These are phyloP conservation scores for Drosophila emarginata DNA, from an alignment of 2,888 invertebrate genomes.

Conservation along the genomic window DNA sequence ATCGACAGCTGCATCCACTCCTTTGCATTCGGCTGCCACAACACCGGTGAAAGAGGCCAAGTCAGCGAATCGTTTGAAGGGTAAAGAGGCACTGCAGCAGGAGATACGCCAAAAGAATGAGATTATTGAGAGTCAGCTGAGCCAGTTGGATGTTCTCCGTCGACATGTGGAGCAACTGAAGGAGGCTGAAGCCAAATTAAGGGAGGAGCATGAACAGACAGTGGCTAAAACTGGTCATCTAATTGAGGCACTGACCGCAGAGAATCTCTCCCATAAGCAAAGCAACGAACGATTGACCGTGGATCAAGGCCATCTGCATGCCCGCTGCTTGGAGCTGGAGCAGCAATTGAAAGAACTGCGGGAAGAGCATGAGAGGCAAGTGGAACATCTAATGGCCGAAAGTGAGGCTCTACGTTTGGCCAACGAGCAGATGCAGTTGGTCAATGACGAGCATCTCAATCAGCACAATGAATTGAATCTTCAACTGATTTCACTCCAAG, in stretches of 20 bases:
- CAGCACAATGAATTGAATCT: constrained; percentile 53
- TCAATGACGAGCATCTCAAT: constrained; percentile 45
- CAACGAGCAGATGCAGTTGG: constrained; percentile 55
- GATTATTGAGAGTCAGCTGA: constrained; percentile 83
- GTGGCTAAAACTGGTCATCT: constrained; percentile 73
- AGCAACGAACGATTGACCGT: constrained; percentile 66
- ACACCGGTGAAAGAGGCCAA: constrained; percentile 81
- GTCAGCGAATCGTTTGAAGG: constrained; percentile 83
- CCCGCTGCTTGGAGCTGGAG: constrained; percentile 62
- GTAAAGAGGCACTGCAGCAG: constrained; percentile 83
- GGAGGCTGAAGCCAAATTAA: constrained; percentile 75
- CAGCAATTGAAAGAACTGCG: constrained; percentile 64
- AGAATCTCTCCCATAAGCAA: constrained; percentile 72
- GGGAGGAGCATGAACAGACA: constrained; percentile 70
- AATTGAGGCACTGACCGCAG: constrained; percentile 70
- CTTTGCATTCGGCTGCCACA: constrained; percentile 74
- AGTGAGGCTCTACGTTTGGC: constrained; percentile 65
- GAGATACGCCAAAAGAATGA: constrained; percentile 84
- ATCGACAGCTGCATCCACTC: constrained; percentile 76
- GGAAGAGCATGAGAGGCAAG: constrained; percentile 69
- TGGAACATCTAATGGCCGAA: constrained; percentile 63
- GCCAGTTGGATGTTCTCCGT: constrained; percentile 84
- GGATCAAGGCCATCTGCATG: constrained; percentile 63
- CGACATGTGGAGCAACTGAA: constrained; percentile 82
- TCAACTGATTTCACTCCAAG: constrained; percentile 56